phyloP scores from a whole-genome alignment of 2,888 invertebrate species.

The Panzeria rudis region DNA sequence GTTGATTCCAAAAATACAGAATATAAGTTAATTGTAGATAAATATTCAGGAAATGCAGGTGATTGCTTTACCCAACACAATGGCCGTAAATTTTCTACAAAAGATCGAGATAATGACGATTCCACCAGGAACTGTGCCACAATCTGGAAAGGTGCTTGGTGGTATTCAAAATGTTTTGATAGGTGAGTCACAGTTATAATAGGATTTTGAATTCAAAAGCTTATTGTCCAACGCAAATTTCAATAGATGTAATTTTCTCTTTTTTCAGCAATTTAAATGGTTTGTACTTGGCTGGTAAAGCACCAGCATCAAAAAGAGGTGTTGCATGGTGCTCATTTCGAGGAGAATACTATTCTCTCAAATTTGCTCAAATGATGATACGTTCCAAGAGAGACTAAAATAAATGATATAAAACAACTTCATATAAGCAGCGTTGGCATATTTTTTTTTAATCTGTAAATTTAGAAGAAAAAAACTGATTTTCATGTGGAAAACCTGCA shows the following conservation, averaged over 20 bases:
- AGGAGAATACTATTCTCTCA: conserved; percentile 26
- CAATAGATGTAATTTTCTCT: not conserved
- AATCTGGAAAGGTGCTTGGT: conserved; percentile 14
- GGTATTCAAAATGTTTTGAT: conserved; percentile 9
- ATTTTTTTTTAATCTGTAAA: too few relatives aligned
- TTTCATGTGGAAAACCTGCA: too few relatives aligned
- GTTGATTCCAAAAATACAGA: not conserved
- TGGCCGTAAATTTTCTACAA: conserved; percentile 43
- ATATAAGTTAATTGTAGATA: conserved; percentile 10
- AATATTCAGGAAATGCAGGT: conserved; percentile 22
- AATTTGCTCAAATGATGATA: conserved; percentile 58
- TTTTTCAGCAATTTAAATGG: conserved; percentile 53
- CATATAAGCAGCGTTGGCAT: too few relatives aligned
- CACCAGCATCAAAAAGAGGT: not conserved
- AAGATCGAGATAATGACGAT: conserved; percentile 53
- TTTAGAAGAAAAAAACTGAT: too few relatives aligned
- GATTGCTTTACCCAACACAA: conserved; percentile 23
- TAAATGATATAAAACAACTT: too few relatives aligned
- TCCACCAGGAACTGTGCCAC: not conserved
- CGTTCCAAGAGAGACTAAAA: too few relatives aligned
- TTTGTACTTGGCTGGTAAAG: conserved; percentile 6
- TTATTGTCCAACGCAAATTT: not conserved
- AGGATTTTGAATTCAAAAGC: not conserved
- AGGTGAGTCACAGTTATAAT: not conserved
- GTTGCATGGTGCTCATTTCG: conserved; percentile 16